These are phyloP conservation scores for Chromis chromis DNA, from an alignment of 2,797 vertebrate genomes.

Conservation along the genomic window DNA sequence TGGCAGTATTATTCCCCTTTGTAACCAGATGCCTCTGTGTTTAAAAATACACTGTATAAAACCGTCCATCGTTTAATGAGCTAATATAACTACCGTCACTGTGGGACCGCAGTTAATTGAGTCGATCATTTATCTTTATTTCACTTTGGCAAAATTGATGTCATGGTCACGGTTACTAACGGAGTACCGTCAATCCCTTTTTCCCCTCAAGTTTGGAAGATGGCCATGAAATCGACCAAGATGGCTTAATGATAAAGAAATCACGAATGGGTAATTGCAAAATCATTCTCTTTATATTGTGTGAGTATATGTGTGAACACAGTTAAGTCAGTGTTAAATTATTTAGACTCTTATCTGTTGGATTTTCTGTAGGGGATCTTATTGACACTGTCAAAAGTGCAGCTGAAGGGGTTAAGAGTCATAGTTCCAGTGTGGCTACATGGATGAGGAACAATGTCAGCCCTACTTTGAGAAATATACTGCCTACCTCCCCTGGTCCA, in stretches of 20 bases:
- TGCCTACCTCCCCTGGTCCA: conserved; percentile 73
- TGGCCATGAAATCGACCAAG: conserved; percentile 69
- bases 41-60: conserved; percentile 11
- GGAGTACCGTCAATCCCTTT: neutral
- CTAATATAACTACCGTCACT: fast-evolving
- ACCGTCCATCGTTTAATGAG: neutral
- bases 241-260: conserved; percentile 79
- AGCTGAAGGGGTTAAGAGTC: conserved; percentile 84
- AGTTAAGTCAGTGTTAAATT: fast-evolving
- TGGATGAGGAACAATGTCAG: conserved; percentile 84
- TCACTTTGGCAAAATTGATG: fast-evolving
- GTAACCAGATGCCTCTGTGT: neutral
- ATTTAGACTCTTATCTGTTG: conserved; percentile 7
- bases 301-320: neutral
- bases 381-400: conserved; percentile 83
- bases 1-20: neutral
- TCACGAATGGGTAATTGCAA: conserved; percentile 83
- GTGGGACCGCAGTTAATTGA: neutral
- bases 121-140: no score
- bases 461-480: conserved; percentile 76
- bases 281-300: neutral
- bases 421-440: conserved; percentile 80
- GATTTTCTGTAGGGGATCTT: conserved; percentile 75
- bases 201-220: conserved; percentile 80
- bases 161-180: neutral